A percentile compares a stretch with the other conserved stretches of the same genome.
Conservation (phyloP, 2,888 invertebrate genomes). For the Philaethria dido region DNA sequence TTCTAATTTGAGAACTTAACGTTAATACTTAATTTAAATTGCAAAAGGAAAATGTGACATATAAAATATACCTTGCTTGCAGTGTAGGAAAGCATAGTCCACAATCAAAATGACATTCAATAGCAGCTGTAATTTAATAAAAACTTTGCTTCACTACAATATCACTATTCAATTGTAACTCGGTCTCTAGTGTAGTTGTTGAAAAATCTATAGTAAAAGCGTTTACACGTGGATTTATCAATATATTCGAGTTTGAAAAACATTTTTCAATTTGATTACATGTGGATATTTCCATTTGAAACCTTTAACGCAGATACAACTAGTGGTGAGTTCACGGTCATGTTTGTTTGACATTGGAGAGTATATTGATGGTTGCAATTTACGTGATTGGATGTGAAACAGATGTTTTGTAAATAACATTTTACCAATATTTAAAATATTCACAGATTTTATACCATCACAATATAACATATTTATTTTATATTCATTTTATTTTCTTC, state of each 20-base stretch:
- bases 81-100: neutral
- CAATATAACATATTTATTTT: neutral
- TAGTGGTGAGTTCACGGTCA: neutral
- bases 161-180: neutral
- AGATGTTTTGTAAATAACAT: neutral
- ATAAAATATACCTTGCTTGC: neutral
- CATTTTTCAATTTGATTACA: neutral
- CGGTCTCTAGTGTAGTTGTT: neutral
- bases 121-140: neutral
- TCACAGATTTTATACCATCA: neutral
- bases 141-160: neutral
- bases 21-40: no score
- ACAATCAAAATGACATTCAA: neutral
- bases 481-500: constrained; percentile 36
- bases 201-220: neutral
- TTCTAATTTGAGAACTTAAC: no score
- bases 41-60: no score
- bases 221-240: neutral
- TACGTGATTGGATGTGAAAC: neutral
- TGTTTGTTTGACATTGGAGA: constrained; percentile 1
- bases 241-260: neutral
- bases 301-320: neutral
- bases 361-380: neutral
- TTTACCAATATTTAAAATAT: neutral
- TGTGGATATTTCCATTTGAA: neutral